Conservation (phyloP, 2,113 vertebrate genomes). For the Zingel zingel region DNA sequence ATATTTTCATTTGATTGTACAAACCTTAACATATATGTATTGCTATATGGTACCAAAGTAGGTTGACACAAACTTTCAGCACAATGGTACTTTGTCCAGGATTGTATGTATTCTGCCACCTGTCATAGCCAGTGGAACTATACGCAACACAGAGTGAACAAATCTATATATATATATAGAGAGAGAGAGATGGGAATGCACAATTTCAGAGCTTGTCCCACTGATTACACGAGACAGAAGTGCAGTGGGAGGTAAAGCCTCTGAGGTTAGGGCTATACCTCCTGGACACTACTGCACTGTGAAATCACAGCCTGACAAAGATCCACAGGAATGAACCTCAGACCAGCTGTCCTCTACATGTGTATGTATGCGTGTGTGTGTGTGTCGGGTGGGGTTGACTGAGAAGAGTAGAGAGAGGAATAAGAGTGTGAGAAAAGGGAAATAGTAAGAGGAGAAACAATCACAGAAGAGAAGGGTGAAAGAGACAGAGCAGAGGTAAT, state of each 20-base stretch:
- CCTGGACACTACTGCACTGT: constrained; percentile 65
- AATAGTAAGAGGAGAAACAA: constrained; percentile 14
- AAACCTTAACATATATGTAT: not conserved
- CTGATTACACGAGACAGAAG: constrained; percentile 72
- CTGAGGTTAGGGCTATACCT: constrained; percentile 72
- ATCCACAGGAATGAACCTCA: constrained; percentile 79
- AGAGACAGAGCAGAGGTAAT: constrained; percentile 31
- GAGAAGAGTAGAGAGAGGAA: constrained; percentile 13
- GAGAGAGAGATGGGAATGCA: constrained; percentile 58
- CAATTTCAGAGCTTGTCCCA: constrained; percentile 60
- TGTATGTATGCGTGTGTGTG: constrained; percentile 31
- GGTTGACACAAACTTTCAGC: not conserved
- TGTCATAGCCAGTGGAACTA: constrained; percentile 38
- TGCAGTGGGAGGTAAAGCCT: constrained; percentile 73
- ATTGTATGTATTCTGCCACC: constrained; percentile 55
- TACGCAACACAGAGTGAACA: constrained; percentile 9
- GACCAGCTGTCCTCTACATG: constrained; percentile 50
- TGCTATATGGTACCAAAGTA: not conserved
- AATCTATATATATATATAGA: constrained; percentile 67
- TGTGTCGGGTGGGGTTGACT: constrained; percentile 31
- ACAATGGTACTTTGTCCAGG: not conserved
- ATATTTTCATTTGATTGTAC: constrained; percentile 7
- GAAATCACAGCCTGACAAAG: constrained; percentile 79
- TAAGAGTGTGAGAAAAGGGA: constrained; percentile 37
- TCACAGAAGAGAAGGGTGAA: constrained; percentile 23